Base-by-base conservation (phyloP, 30 jellyfish, hydroid and myxozoan species). In the Aurelia sp. region DNA sequence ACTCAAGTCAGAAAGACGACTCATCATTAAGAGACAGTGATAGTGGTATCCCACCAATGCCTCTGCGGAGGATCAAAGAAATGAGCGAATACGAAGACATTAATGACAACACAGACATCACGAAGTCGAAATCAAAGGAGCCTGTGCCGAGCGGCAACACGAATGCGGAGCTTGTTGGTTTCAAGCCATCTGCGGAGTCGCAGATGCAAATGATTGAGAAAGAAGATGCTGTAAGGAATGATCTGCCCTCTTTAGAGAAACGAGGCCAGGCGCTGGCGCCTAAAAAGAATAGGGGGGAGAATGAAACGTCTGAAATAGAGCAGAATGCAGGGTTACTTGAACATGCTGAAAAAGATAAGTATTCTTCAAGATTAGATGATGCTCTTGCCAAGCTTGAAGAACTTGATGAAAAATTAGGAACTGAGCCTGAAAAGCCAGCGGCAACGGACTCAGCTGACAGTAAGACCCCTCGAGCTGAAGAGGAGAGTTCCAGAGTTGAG, bases 41-140 rank as follows among this genome's bases (percentile, higher is more conserved):
- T 51, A 82, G 96, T 53, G 98, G 96, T 13, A 78, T 93, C n/a
- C 98, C 98, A 4, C 98, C 98, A 7, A 93, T 93, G 98, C 98
- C 98, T n/a, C 89, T 93, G 82, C 86, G 98, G 24, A 93, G 89
- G 87, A 88, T 93, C 98, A 93, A 93, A 67, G 98, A 93, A 31
- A 72, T 93, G 76, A 81, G 96, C 53, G 92, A 72, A 19, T 96
- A 77, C 65, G 88, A 76, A 24, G 73, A 75, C 33, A 21, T 91
- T 40, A 38, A 80, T 68, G 96, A 93, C 5, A 93, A 81, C 19
- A 82, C 94, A 53, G 92, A 88, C 57, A 81, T 89, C 40, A 78
- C 88, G 4, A 77, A 63, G 13, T 31, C 73, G 22, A 88, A 79
- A 47, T 30, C 88, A 15, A 86, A 86, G 62, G 97, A 93, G 63